Evolutionary conservation across 2,113 vertebrate genomes (phyloP).

Genomic region (Notiomystis cincta): DNA sequence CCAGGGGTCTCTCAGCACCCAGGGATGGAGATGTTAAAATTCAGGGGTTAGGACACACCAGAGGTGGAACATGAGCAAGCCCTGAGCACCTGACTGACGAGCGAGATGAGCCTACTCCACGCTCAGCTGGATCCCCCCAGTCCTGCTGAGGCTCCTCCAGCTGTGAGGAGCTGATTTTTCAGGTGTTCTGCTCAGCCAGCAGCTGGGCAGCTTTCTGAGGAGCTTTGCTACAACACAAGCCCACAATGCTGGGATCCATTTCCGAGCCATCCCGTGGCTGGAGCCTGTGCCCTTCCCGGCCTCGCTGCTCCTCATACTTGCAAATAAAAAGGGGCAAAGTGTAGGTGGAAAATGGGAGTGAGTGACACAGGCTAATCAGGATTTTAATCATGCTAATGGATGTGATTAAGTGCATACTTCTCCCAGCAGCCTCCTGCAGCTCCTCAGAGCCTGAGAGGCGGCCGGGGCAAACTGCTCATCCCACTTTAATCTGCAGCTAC

Average conservation of each 20-base stretch:
- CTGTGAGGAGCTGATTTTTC: not conserved
- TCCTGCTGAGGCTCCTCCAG: not conserved
- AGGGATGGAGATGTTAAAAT: not conserved
- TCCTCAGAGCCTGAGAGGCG: not conserved
- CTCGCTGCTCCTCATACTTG: not conserved
- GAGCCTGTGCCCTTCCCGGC: not conserved
- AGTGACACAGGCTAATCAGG: conserved; percentile 50
- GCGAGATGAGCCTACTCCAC: not conserved
- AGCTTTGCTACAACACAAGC: not conserved
- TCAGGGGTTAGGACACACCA: fast-evolving
- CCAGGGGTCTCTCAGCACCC: fast-evolving
- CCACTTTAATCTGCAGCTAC: not conserved
- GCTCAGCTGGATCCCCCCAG: not conserved
- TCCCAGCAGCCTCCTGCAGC: conserved; percentile 17
- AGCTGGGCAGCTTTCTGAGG: not conserved
- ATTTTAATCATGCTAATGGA: conserved; percentile 50
- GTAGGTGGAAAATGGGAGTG: conserved; percentile 25
- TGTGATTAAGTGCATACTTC: conserved; percentile 55
- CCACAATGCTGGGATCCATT: not conserved
- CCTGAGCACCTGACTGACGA: not conserved
- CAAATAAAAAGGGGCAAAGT: not conserved
- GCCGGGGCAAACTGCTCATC: not conserved
- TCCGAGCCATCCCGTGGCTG: not conserved
- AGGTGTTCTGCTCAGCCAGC: not conserved
- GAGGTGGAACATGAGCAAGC: not conserved